A percentile compares a stretch with the other conserved stretches of the same genome.
Conservation (phyloP, 2,888 invertebrate species). For the Encarsia formosa region DNA sequence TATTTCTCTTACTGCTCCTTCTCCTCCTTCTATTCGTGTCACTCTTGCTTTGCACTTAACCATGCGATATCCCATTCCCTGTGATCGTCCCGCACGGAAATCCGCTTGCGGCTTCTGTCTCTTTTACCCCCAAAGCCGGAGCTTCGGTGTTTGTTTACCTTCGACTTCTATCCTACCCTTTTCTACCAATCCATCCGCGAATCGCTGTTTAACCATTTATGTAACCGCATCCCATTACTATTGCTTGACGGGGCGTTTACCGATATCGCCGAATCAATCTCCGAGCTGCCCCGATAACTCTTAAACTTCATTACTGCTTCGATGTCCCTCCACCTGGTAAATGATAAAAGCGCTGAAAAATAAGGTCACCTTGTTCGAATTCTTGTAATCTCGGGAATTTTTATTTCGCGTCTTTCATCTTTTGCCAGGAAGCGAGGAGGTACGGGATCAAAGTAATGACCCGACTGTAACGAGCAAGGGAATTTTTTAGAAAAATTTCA, state of each 20-base stretch:
- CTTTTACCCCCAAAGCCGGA: neutral
- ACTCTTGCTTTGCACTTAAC: neutral
- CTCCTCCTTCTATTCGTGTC: neutral
- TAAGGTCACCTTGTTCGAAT: too few relatives aligned
- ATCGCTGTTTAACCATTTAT: neutral
- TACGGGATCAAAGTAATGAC: too few relatives aligned
- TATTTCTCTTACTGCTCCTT: neutral
- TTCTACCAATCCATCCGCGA: neutral
- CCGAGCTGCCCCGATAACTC: too few relatives aligned
- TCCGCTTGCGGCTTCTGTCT: conserved; percentile 11
- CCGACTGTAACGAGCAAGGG: too few relatives aligned
- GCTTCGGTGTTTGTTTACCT: conserved; percentile 7
- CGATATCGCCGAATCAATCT: too few relatives aligned
- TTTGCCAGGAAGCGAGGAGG: too few relatives aligned
- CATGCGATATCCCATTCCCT: conserved; percentile 1
- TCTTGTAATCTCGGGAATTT: too few relatives aligned
- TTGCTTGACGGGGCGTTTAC: neutral
- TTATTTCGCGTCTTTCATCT: too few relatives aligned
- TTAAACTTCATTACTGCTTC: too few relatives aligned
- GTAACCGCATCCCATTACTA: neutral
- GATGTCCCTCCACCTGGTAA: too few relatives aligned
- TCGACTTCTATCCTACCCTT: neutral
- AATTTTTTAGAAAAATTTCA: too few relatives aligned
- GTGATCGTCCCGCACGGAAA: conserved; percentile 3
- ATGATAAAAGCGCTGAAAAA: too few relatives aligned